A percentile compares a stretch with the other conserved stretches of the same genome.
phyloP scores from a whole-genome alignment of 2,797 vertebrate species.

The Remorina albescens region DNA sequence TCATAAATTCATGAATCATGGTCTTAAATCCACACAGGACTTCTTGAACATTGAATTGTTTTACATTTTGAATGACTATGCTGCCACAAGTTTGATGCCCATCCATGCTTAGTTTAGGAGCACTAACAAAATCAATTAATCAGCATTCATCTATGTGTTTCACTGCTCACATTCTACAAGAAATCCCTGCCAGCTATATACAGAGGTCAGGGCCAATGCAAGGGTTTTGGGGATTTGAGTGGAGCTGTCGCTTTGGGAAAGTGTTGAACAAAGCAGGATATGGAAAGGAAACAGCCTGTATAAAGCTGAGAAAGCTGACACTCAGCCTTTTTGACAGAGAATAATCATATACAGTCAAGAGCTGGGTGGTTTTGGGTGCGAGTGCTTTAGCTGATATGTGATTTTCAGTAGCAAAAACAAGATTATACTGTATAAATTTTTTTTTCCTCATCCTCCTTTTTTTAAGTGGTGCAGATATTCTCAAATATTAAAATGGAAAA shows the following conservation, averaged over 20 bases:
- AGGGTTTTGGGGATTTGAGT: slow-evolving; percentile 14
- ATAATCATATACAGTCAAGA: not conserved
- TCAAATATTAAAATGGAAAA: not conserved
- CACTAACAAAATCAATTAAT: slow-evolving; percentile 35
- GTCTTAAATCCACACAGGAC: slow-evolving; percentile 21
- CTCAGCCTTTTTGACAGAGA: not conserved
- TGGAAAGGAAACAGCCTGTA: not conserved
- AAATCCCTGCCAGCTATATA: not conserved
- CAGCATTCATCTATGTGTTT: slow-evolving; percentile 23
- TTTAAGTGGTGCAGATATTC: not conserved
- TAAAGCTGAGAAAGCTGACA: slow-evolving; percentile 5
- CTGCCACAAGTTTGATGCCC: slow-evolving; percentile 3
- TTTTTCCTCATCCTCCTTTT: not conserved
- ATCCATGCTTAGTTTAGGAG: slow-evolving; percentile 1
- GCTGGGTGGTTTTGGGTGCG: not conserved
- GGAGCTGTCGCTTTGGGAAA: slow-evolving; percentile 13
- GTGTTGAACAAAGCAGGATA: slow-evolving; percentile 21
- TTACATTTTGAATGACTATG: slow-evolving; percentile 23
- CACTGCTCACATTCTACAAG: slow-evolving; percentile 21
- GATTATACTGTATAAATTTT: no score
- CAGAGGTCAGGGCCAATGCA: slow-evolving; percentile 1
- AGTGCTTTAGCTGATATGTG: not conserved
- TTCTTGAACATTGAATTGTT: slow-evolving; percentile 7
- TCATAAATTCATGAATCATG: slow-evolving; percentile 18
- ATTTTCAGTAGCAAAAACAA: no score